Evolutionary conservation across 2,888 invertebrate genomes (phyloP).

Genomic region (Leptothorax acervorum): DNA sequence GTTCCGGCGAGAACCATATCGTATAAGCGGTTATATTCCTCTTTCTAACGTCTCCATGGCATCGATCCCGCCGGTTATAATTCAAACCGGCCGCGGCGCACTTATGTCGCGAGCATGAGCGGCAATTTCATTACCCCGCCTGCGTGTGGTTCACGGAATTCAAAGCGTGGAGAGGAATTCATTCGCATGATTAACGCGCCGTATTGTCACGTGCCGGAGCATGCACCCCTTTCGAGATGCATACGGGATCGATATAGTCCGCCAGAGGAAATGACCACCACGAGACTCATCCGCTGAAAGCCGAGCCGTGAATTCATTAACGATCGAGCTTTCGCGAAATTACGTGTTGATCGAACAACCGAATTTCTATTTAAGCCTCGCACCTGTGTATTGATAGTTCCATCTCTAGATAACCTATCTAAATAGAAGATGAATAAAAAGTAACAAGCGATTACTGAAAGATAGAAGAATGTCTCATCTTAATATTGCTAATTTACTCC

Average conservation of each 20-base stretch:
- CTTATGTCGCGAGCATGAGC: constrained; percentile 23
- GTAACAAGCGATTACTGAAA: background rate
- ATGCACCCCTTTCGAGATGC: constrained; percentile 42
- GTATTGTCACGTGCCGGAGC: constrained; percentile 54
- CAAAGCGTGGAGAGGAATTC: constrained; percentile 56
- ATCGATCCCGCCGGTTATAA: constrained; percentile 48
- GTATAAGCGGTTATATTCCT: background rate
- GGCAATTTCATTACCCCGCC: constrained; percentile 54
- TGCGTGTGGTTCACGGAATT: constrained; percentile 41
- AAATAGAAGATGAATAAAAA: background rate
- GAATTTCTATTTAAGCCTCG: background rate
- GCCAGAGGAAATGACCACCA: constrained; percentile 47
- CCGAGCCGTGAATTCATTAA: constrained; percentile 39
- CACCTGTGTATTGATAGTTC: background rate
- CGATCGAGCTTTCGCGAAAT: constrained; percentile 25
- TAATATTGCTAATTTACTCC: constrained; percentile 31
- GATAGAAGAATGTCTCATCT: constrained; percentile 1
- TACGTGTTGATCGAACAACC: constrained; percentile 14
- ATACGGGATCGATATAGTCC: constrained; percentile 48
- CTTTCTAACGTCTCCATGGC: background rate
- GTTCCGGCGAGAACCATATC: background rate
- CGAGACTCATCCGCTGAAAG: constrained; percentile 22
- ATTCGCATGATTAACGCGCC: constrained; percentile 57
- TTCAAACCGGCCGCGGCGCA: constrained; percentile 42
- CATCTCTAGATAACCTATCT: background rate